Evolutionary conservation across 2,797 vertebrate species (phyloP), one percentile per base, ranked within the genome.

Genomic region (Diglossa cyanea): DNA sequence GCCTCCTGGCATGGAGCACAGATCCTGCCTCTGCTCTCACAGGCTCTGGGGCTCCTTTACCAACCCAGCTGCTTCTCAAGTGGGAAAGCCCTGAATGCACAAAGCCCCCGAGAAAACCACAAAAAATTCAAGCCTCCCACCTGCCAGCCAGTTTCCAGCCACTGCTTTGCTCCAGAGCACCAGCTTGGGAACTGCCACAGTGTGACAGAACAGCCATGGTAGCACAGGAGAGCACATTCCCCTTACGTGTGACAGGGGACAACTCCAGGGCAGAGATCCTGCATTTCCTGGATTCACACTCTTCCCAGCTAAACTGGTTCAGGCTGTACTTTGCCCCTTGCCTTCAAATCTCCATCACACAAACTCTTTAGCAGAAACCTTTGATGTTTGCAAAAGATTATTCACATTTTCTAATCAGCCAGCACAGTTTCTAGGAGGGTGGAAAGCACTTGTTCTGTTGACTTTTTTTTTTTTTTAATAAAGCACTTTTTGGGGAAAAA

Each of bases 381-480:
- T 1, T 48, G 86, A 93, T 26, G 62, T 74, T 57, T 85, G 81
- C 63, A 91, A 87, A 77, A 83, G 75, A 88, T 61, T 33, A 91
- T 65, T 92, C 88, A 66, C 65, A 40, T 87, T 78, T 89, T 89
- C 91, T 87, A 67, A 86, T 66, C 90, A 57, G 17, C 91, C 92
- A 96, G 87, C 77, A 88, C 47, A 63, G 66, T 82, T 93, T 72
- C 83, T 90, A 57, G 86, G 77, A 97, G 88, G 92, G 70, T 91
- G 24, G 94, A 96, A 96, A 97, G 90, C 90, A 95, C 82, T 95
- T 93, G 62, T 92, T 88, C 83, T 62, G 8, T 31, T 72, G 18
- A 25, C 37, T 0, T 74, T 65, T 57, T 37, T 58, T 6, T 74
- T 86, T 85, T 67, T 58, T 58, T 7, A 13, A 97, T 94, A 96